Conservation (phyloP, 2,113 vertebrate genomes). For the Oreocharis arfaki region DNA sequence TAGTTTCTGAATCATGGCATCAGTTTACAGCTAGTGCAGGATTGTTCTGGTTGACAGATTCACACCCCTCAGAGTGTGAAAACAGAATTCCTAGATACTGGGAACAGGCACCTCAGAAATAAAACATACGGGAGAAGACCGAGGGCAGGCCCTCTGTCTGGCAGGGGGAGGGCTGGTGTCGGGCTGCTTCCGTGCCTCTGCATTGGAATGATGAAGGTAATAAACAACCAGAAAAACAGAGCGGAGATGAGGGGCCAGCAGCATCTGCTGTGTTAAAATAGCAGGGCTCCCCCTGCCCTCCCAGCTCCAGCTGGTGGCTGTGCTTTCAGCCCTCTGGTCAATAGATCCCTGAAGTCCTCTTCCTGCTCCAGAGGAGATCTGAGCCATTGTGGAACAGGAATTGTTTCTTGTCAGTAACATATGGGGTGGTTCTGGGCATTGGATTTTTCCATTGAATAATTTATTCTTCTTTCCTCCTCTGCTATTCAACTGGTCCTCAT, state of each 20-base stretch:
- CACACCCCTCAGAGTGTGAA: neutral
- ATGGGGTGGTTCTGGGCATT: neutral
- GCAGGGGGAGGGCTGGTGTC: neutral
- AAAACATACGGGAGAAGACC: neutral
- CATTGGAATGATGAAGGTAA: neutral
- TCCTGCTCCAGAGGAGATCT: neutral
- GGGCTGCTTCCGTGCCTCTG: neutral
- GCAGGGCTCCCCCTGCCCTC: neutral
- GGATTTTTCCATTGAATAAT: neutral
- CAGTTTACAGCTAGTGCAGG: neutral
- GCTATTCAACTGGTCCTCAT: neutral
- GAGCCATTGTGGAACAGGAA: neutral
- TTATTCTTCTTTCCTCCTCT: neutral
- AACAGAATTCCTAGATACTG: neutral
- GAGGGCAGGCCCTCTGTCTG: neutral
- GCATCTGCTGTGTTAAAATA: neutral
- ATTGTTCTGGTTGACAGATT: constrained; percentile 34
- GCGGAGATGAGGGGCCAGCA: neutral
- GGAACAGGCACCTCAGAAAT: neutral
- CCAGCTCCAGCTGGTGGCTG: neutral
- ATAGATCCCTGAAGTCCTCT: neutral
- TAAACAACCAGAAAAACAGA: neutral
- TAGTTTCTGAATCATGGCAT: constrained; percentile 28
- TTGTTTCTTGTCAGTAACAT: neutral
- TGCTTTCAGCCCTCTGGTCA: neutral